phyloP scores from a whole-genome alignment of 2,797 vertebrate species.

The Jordanella pulchra region DNA sequence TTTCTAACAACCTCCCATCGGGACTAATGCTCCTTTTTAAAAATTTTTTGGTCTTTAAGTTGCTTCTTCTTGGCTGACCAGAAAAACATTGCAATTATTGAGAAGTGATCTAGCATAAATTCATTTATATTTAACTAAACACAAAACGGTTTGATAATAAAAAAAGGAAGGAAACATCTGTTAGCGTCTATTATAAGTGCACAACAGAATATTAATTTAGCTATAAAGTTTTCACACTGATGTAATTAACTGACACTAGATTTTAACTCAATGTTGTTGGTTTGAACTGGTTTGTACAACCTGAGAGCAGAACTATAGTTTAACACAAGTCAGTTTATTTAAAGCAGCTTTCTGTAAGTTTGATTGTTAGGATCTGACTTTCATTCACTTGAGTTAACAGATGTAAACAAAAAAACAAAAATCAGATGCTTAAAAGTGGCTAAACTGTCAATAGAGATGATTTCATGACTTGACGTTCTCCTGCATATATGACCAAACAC shows the following conservation, averaged over 20 bases:
- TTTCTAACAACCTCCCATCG: background rate
- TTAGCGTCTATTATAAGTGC: background rate
- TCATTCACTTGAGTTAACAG: background rate
- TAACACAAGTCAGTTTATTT: background rate
- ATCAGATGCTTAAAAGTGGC: background rate
- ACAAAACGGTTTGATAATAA: no score
- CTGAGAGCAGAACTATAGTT: background rate
- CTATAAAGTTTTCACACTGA: background rate
- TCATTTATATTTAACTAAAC: no score
- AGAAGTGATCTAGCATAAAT: background rate
- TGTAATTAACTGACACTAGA: background rate
- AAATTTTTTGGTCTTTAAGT: background rate
- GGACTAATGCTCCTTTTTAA: background rate
- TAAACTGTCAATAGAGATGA: background rate
- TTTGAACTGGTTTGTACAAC: background rate
- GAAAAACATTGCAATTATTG: background rate
- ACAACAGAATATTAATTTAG: no score
- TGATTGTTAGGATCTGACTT: background rate
- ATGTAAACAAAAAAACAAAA: background rate
- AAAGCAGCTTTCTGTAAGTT: background rate
- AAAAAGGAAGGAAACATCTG: background rate
- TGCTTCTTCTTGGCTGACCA: background rate
- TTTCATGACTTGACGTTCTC: background rate
- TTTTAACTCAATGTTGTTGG: no score
- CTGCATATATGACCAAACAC: constrained; percentile 43